phyloP scores from a whole-genome alignment of 2,113 vertebrate genomes.

The Gorilla gorilla region DNA sequence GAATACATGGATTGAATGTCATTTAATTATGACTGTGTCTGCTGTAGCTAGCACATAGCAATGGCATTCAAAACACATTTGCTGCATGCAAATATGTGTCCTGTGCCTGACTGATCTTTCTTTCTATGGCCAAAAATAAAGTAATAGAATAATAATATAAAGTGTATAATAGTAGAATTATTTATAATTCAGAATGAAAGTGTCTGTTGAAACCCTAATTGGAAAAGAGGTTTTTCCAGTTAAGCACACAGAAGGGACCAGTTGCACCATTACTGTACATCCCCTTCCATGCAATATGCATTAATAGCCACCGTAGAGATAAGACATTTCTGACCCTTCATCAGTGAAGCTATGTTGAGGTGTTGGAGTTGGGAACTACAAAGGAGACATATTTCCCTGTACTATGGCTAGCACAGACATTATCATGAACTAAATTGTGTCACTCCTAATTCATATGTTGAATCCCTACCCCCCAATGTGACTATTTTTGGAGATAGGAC shows the following conservation, averaged over 20 bases:
- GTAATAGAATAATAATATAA: too few species aligned
- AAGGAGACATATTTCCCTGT: not conserved
- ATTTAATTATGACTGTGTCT: not conserved
- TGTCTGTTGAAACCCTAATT: not conserved
- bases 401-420: not conserved
- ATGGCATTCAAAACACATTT: not conserved
- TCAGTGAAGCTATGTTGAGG: not conserved
- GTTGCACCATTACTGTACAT: not conserved
- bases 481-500: not conserved
- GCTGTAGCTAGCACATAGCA: not conserved
- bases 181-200: not conserved
- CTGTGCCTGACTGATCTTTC: not conserved
- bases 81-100: accelerated
- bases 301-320: not conserved
- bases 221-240: not conserved
- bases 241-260: accelerated
- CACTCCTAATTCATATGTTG: not conserved
- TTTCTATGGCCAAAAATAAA: not conserved
- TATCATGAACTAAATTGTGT: not conserved
- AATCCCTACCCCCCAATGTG: not conserved
- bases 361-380: not conserved
- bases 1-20: not conserved
- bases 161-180: too few species aligned
- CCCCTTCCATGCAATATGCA: accelerated
- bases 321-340: not conserved